A percentile compares a stretch with the other conserved stretches of the same genome.
phyloP scores from a whole-genome alignment of 2,888 invertebrate genomes.

The Abscondita cerata region DNA sequence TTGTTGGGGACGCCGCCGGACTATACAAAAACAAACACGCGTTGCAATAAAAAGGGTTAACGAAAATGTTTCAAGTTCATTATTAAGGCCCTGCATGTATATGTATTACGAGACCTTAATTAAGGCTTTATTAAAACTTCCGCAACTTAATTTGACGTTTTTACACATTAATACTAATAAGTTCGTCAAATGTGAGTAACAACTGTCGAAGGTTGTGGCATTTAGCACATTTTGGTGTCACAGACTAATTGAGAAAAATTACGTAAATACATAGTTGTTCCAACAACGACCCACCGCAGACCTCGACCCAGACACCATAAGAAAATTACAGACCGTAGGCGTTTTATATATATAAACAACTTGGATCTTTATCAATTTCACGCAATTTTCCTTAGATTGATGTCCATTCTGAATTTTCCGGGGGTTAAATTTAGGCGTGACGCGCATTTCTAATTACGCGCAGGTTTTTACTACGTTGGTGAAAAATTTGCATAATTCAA shows the following conservation, averaged over 20 bases:
- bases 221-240: conserved; percentile 14
- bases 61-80: conserved; percentile 16
- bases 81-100: conserved; percentile 5
- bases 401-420: too few species aligned
- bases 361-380: too few species aligned
- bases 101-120: not conserved
- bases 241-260: conserved; percentile 17
- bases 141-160: conserved; percentile 14
- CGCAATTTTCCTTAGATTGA: too few species aligned
- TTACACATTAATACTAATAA: conserved; percentile 4
- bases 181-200: conserved; percentile 11
- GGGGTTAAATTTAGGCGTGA: too few species aligned
- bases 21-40: too few species aligned
- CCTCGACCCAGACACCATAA: conserved; percentile 24
- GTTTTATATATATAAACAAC: not conserved
- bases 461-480: too few species aligned
- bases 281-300: conserved; percentile 16
- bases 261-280: conserved; percentile 16
- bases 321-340: conserved; percentile 2
- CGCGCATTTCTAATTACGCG: too few species aligned
- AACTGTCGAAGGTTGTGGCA: conserved; percentile 18
- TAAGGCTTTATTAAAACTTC: conserved; percentile 13
- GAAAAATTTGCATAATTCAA: too few species aligned
- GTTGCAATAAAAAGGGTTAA: too few species aligned
- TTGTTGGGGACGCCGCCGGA: too few species aligned